phyloP scores from a whole-genome alignment of 1,140 invertebrate species.

The Cylas formicarius region DNA sequence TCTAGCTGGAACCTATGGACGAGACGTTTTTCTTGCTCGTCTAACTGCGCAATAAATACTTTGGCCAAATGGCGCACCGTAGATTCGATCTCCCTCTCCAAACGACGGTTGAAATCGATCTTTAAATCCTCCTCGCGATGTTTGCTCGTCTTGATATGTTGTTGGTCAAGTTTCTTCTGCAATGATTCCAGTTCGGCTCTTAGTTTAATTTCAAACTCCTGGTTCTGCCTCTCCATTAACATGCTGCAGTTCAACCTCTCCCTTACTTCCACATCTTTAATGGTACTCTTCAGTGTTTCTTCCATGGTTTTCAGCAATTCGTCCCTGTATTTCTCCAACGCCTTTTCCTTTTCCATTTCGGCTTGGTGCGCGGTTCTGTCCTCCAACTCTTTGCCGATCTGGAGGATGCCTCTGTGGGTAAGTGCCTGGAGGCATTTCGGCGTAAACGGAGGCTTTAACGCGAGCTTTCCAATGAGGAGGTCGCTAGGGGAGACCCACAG shows the following conservation, averaged over 20 bases:
- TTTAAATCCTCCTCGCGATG: constrained; percentile 1
- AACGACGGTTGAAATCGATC: constrained; percentile 4
- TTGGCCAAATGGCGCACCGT: constrained; percentile 13
- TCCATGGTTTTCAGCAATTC: constrained; percentile 12
- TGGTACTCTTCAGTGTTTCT: constrained; percentile 15
- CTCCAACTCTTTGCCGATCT: constrained; percentile 36
- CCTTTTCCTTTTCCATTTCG: constrained; percentile 31
- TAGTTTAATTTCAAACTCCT: constrained; percentile 31
- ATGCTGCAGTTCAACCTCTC: constrained; percentile 26
- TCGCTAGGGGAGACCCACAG: constrained; percentile 41
- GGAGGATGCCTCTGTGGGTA: constrained; percentile 42
- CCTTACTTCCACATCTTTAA: constrained; percentile 22
- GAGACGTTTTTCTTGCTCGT: constrained; percentile 12
- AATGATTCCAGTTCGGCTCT: constrained; percentile 23
- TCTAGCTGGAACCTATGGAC: constrained; percentile 20
- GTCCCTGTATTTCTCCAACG: constrained; percentile 27
- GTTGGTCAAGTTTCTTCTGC: constrained; percentile 5
- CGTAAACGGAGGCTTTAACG: constrained; percentile 34
- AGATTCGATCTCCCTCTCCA: constrained; percentile 8
- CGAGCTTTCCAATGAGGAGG: constrained; percentile 36
- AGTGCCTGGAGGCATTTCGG: constrained; percentile 38
- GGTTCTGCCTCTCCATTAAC: constrained; percentile 26
- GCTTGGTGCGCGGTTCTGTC: constrained; percentile 29
- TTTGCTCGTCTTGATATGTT: constrained; percentile 4
- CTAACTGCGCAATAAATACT: constrained; percentile 8